Conservation (phyloP, 2,888 invertebrate genomes). For the Camponotus fellah region DNA sequence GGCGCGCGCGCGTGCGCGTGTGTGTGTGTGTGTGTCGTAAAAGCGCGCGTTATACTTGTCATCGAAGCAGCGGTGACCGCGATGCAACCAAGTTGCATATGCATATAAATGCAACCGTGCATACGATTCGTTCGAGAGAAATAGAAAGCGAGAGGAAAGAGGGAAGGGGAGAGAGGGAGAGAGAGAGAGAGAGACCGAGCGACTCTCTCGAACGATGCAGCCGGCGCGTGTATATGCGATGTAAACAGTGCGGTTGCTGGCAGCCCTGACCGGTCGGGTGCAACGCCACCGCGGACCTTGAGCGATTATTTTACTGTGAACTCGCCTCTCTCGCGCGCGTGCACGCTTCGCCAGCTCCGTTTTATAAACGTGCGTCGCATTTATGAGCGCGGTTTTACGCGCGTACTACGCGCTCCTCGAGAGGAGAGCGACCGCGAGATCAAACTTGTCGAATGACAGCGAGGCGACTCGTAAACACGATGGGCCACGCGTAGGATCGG, state of each 20-base stretch:
- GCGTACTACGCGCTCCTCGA: not conserved
- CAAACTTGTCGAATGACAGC: not conserved
- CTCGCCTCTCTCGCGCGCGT: slow-evolving; percentile 47
- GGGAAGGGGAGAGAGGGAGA: not conserved
- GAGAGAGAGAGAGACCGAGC: slow-evolving; percentile 21
- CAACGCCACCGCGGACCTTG: slow-evolving; percentile 86
- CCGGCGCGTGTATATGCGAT: slow-evolving; percentile 73
- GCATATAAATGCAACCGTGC: slow-evolving; percentile 41
- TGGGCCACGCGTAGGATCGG: not conserved
- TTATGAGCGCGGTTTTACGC: slow-evolving; percentile 47
- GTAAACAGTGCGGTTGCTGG: slow-evolving; percentile 84
- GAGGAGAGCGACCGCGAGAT: not conserved
- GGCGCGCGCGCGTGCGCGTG: too few species aligned
- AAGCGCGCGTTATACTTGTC: slow-evolving; percentile 50
- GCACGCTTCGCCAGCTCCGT: slow-evolving; percentile 55
- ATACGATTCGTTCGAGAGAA: slow-evolving; percentile 50
- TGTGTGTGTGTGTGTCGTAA: slow-evolving; percentile 21
- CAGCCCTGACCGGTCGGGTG: slow-evolving; percentile 83
- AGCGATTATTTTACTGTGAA: slow-evolving; percentile 85
- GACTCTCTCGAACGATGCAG: slow-evolving; percentile 45
- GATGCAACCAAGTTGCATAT: slow-evolving; percentile 44
- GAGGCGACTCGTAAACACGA: not conserved
- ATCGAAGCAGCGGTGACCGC: slow-evolving; percentile 23
- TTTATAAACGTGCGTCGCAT: slow-evolving; percentile 63
- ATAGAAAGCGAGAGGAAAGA: slow-evolving; percentile 44